phyloP scores from a whole-genome alignment of 1,140 invertebrate species.

The Panonychus citri region DNA sequence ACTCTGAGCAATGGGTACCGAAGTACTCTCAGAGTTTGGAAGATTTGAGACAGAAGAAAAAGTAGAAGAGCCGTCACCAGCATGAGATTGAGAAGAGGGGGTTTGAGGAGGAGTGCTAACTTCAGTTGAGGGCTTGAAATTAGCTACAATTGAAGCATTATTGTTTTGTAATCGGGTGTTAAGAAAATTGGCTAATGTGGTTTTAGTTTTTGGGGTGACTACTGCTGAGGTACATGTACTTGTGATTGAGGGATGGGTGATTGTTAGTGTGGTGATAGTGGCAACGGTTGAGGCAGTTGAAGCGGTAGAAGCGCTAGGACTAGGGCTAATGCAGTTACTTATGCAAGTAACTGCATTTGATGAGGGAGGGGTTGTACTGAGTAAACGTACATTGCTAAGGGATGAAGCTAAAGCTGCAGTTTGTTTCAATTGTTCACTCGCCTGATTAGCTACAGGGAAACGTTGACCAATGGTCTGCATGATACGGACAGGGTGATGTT shows the following conservation, averaged over 20 bases:
- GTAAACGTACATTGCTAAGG: background rate
- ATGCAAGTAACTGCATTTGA: background rate
- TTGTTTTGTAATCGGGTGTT: conserved; percentile 47
- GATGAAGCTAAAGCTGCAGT: background rate
- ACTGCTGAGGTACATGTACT: conserved; percentile 17
- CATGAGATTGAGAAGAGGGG: background rate
- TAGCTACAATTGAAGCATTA: background rate
- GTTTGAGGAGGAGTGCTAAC: background rate
- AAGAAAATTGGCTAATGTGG: conserved; percentile 77
- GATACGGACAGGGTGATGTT: background rate
- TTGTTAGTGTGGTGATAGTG: background rate
- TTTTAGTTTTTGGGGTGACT: conserved; percentile 82
- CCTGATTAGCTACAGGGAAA: background rate
- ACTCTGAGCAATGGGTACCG: background rate
- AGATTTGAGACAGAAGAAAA: background rate
- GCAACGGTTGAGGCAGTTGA: background rate
- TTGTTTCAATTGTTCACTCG: background rate
- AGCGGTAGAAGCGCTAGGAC: background rate
- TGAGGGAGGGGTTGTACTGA: background rate
- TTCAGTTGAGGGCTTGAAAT: background rate
- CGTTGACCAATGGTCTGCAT: background rate
- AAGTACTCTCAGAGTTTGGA: background rate
- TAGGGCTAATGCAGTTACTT: background rate
- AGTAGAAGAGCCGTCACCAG: conserved; percentile 3
- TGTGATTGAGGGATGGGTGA: background rate